phyloP scores from a whole-genome alignment of 1,140 invertebrate species.

The Cyphomyrmex costatus region DNA sequence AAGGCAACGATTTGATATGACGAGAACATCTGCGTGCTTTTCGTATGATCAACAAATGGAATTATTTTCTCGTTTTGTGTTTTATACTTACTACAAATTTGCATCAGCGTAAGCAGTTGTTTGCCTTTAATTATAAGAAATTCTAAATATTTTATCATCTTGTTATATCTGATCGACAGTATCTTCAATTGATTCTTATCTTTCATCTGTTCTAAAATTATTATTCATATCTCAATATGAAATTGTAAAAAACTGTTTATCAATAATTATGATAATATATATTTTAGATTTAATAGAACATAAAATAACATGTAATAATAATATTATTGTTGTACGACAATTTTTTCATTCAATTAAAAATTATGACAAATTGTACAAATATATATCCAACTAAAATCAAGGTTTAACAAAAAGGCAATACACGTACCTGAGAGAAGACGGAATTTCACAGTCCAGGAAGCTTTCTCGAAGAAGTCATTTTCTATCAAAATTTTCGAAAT shows the following conservation, averaged over 20 bases:
- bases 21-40: not conserved
- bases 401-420: not conserved
- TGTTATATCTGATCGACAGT: conserved; percentile 74
- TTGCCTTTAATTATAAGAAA: conserved; percentile 46
- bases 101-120: conserved; percentile 59
- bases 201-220: conserved; percentile 74
- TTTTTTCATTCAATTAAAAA: not conserved
- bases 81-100: conserved; percentile 82
- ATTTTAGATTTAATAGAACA: conserved; percentile 2
- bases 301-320: not conserved
- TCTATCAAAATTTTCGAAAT: conserved; percentile 72
- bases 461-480: conserved; percentile 70
- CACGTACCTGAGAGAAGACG: conserved; percentile 70
- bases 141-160: conserved; percentile 33
- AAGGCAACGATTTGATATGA: not conserved
- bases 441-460: conserved; percentile 71
- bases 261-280: not conserved
- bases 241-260: not conserved
- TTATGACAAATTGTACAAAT: not conserved
- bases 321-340: not conserved
- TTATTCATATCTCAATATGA: not conserved
- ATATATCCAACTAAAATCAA: not conserved
- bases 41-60: conserved; percentile 26
- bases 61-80: conserved; percentile 76
- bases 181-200: conserved; percentile 74